These are phyloP conservation scores for Cryptus armator DNA, from an alignment of 2,888 invertebrate species.

Conservation along the genomic window DNA sequence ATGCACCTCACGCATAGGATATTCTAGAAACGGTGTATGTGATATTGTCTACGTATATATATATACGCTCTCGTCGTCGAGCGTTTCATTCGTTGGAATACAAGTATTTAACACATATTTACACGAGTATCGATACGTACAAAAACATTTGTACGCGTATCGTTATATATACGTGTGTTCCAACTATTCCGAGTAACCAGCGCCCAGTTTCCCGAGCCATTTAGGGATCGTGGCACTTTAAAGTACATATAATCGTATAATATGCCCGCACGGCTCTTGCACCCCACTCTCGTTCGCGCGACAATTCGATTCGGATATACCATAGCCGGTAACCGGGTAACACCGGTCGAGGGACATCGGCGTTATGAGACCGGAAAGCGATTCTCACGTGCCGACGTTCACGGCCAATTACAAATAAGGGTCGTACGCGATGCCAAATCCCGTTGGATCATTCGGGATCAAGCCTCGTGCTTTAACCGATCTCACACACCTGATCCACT, in stretches of 20 bases:
- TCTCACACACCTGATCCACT: constrained; percentile 64
- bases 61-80: neutral
- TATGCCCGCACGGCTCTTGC: neutral
- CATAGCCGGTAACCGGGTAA: neutral
- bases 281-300: constrained; percentile 32
- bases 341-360: constrained; percentile 42
- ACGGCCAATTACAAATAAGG: constrained; percentile 77
- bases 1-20: constrained; percentile 36
- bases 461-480: constrained; percentile 63
- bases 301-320: constrained; percentile 55
- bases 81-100: neutral
- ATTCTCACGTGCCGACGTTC: constrained; percentile 72
- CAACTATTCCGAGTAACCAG: neutral
- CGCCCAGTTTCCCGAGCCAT: neutral
- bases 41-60: constrained; percentile 21
- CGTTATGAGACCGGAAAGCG: constrained; percentile 61
- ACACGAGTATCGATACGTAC: constrained; percentile 1
- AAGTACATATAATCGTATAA: constrained; percentile 53
- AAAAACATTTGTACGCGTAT: neutral
- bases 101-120: constrained; percentile 40
- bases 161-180: neutral
- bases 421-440: constrained; percentile 70
- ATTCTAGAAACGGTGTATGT: constrained; percentile 17
- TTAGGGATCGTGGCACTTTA: constrained; percentile 35
- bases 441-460: constrained; percentile 74